Evolutionary conservation across 1,140 invertebrate species (phyloP).

Genomic region (Notospermus geniculatus): DNA sequence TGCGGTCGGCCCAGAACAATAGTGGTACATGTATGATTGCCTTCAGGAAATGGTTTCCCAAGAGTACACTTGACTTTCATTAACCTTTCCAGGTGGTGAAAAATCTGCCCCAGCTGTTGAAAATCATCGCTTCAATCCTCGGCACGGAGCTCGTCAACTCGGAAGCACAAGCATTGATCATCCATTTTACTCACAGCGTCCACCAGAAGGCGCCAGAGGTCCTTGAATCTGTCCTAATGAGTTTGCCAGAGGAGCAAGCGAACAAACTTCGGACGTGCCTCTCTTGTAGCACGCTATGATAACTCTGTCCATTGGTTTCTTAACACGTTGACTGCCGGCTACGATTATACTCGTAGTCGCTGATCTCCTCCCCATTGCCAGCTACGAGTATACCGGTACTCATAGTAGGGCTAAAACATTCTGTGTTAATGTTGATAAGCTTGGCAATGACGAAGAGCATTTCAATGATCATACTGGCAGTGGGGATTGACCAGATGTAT

Average conservation of each 20-base stretch:
- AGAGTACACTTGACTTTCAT: not conserved
- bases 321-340: no score
- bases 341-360: no score
- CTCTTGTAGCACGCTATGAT: not conserved
- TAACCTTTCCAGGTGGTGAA: constrained; percentile 4
- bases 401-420: no score
- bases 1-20: no score
- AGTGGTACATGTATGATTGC: not conserved
- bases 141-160: constrained; percentile 29
- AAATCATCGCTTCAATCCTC: constrained; percentile 21
- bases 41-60: not conserved
- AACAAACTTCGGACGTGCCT: constrained; percentile 31
- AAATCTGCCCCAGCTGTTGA: constrained; percentile 25
- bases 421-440: no score
- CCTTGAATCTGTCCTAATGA: constrained; percentile 25
- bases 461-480: no score
- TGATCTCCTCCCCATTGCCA: no score
- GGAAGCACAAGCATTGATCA: constrained; percentile 33
- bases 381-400: no score
- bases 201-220: constrained; percentile 25
- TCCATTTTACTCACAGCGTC: constrained; percentile 35
- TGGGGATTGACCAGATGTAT: no score
- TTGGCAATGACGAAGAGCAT: no score
- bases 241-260: constrained; percentile 22
- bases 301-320: no score